Base-by-base conservation (phyloP, 2,113 vertebrate genomes). In the Clarias gariepinus region DNA sequence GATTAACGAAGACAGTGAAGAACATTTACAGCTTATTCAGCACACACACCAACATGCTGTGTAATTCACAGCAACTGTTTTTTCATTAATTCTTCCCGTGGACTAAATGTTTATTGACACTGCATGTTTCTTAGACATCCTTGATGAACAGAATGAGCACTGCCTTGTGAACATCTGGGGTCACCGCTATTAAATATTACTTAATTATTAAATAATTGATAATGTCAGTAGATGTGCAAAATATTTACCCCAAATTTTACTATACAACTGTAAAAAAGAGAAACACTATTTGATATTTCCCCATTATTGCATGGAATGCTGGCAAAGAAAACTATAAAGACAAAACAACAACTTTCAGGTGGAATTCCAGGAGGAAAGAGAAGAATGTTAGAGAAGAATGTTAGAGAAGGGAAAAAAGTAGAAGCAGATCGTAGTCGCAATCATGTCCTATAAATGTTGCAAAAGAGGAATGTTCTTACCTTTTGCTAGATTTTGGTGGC, bases 401-500 rank as follows among this genome's bases (percentile, higher is more conserved):
- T n/a, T n/a, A n/a, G n/a, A n/a, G n/a, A n/a, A n/a, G n/a, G n/a
- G n/a, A n/a, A n/a, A n/a, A n/a, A n/a, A n/a, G n/a, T n/a, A n/a
- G n/a, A n/a, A n/a, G n/a, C n/a, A n/a, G n/a, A n/a, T n/a, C n/a
- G n/a, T n/a, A n/a, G n/a, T n/a, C n/a, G n/a, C n/a, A n/a, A n/a
- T n/a, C n/a, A n/a, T n/a, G n/a, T 33, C 28, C 2, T 61, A 18
- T 41, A 61, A 36, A 63, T 47, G 18, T 57, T 10, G 41, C 23
- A 66, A 28, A 15, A 10, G 19, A 71, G 36, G 61, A 13, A 61
- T 10, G 33, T 10, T 52, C 78, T 87, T 89, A 91, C 91, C 89
- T 89, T 91, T 91, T 11, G 87, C 61, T 16, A 91, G 84, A 61
- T 85, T 90, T 16, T 89, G 89, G 81, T 83, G 81, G 63, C 79